Base-by-base conservation (phyloP, 2,888 invertebrate genomes). In the Piscicola geometra region DNA sequence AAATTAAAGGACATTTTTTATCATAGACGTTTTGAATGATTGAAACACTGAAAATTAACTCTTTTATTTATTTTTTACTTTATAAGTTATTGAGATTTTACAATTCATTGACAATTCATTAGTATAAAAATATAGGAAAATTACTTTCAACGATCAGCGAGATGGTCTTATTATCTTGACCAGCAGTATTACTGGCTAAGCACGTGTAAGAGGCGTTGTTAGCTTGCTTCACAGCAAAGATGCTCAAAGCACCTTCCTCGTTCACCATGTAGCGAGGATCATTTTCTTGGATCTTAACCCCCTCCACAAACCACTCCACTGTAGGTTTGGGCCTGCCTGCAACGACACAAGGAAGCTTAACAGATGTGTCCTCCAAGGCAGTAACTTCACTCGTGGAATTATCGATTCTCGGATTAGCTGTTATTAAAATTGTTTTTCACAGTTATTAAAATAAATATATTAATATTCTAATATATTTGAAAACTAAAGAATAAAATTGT, bases 161-260 rank as follows among this genome's bases (percentile, higher is more conserved):
- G 41, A 84, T 80, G 36, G 82, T 78, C 72, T 83, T 83, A 32
- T 81, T 80, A 30, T 87, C 82, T 21, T 81, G 79, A 1, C 86
- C 86, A 47, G 84, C 85, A 30, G 81, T 81, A 76, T 85, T 86
- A 15, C 79, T 78, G 3, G 84, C 85, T 9, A 81, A 76, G 79
- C 85, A 85, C 0, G 88, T 87, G 70, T 80, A 81, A 21, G 60
- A 70, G 79, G 79, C 76, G 81, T 82, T 76, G 72, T 72, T 70
- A 89, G 60, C 83, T 81, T 76, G 87, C 87, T 81, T 84, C 81
- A 82, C 90, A 88, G 18, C 88, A 81, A 64, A 88, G 5, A 85
- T 78, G 68, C 81, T 80, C 41, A 83, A 69, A 1, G 79, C 79
- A 15, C 79, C 79, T 70, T 79, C 78, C 3, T 76, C 76, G 1